Conservation (phyloP, 2,888 invertebrate genomes). For the Ophion slaviceki region DNA sequence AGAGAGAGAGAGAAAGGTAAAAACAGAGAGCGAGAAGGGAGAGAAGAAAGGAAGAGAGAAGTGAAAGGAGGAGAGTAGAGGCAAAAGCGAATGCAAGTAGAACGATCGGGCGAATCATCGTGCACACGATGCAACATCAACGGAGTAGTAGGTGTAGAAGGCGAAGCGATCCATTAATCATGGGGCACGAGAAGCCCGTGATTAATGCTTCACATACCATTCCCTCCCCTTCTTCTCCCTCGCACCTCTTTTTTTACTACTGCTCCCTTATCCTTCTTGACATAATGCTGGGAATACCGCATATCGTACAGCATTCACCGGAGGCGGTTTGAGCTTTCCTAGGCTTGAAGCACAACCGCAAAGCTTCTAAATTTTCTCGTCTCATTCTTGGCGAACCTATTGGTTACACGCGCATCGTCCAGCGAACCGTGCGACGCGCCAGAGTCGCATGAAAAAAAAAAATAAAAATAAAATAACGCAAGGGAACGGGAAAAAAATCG, state of each 20-base stretch:
- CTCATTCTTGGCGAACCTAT: constrained; percentile 43
- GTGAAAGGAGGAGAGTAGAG: not conserved
- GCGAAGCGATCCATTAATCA: constrained; percentile 76
- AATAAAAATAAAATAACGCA: constrained; percentile 3
- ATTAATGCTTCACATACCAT: constrained; percentile 74
- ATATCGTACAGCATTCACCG: constrained; percentile 38
- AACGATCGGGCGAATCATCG: constrained; percentile 75
- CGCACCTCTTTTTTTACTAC: constrained; percentile 39
- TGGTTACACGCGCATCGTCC: constrained; percentile 10
- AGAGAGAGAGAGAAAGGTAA: constrained; percentile 9
- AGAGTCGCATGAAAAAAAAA: constrained; percentile 30
- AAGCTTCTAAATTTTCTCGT: constrained; percentile 36
- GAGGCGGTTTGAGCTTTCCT: constrained; percentile 45
- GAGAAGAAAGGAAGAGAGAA: constrained; percentile 13
- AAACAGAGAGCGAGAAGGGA: constrained; percentile 16
- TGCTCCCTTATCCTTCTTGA: constrained; percentile 31
- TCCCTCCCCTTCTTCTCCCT: constrained; percentile 48
- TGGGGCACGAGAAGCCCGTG: constrained; percentile 74
- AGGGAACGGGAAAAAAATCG: constrained; percentile 11
- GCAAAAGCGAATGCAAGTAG: constrained; percentile 67
- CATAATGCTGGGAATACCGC: constrained; percentile 22
- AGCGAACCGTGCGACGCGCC: constrained; percentile 27
- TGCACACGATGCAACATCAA: constrained; percentile 65
- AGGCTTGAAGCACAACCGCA: constrained; percentile 11
- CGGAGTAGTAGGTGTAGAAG: constrained; percentile 54